Conservation (phyloP, 2,113 vertebrate genomes). For the Etia nguti region DNA sequence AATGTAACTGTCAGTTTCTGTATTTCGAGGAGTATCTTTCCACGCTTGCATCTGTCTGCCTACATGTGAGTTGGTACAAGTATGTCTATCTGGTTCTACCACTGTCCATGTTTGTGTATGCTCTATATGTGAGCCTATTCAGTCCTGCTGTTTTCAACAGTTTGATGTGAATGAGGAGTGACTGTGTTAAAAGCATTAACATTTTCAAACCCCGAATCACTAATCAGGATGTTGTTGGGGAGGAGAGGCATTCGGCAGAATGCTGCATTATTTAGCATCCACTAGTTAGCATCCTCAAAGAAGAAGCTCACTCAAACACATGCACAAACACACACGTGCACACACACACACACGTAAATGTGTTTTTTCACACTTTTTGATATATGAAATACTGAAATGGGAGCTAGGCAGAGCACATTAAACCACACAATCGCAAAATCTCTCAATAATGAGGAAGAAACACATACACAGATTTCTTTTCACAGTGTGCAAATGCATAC, state of each 20-base stretch:
- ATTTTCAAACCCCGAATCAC: constrained; percentile 63
- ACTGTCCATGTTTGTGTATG: neutral
- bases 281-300: constrained; percentile 44
- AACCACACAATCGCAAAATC: constrained; percentile 9
- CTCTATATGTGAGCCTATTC: neutral
- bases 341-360: neutral
- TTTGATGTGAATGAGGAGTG: constrained; percentile 52
- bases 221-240: constrained; percentile 61
- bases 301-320: constrained; percentile 11
- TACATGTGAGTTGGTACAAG: neutral
- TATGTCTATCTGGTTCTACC: neutral
- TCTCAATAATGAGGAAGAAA: constrained; percentile 23
- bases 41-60: neutral
- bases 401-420: neutral
- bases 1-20: neutral
- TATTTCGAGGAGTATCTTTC: neutral
- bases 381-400: constrained; percentile 15
- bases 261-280: constrained; percentile 63
- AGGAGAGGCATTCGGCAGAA: constrained; percentile 54
- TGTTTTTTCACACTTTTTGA: constrained; percentile 22
- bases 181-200: constrained; percentile 67
- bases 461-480: neutral
- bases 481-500: neutral
- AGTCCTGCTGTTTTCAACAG: neutral
- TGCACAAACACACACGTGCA: neutral